These are phyloP conservation scores for Ascaphus truei DNA, from an alignment of 2,113 vertebrate genomes.

Conservation along the genomic window DNA sequence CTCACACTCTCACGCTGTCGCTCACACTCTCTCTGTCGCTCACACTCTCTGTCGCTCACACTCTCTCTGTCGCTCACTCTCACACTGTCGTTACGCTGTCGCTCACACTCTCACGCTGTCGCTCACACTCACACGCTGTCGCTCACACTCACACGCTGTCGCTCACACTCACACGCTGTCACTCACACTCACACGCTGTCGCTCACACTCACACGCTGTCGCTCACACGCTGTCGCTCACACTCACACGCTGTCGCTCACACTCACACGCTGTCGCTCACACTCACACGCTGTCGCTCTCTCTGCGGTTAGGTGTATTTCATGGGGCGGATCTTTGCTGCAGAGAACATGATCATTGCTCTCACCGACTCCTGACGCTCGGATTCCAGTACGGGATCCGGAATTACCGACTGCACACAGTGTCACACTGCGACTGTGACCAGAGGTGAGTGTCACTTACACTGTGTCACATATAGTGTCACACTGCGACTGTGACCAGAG, in stretches of 20 bases:
- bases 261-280: neutral
- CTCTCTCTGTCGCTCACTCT: too few relatives aligned
- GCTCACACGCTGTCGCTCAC: too few relatives aligned
- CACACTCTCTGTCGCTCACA: too few relatives aligned
- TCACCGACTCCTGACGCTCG: slow-evolving; percentile 68
- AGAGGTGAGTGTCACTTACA: slow-evolving; percentile 57
- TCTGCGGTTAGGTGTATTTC: slow-evolving; percentile 69
- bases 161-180: neutral
- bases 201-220: too few relatives aligned
- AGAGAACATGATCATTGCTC: slow-evolving; percentile 80
- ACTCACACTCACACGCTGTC: too few relatives aligned
- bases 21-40: too few relatives aligned
- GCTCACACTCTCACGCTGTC: too few relatives aligned
- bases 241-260: neutral
- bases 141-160: neutral
- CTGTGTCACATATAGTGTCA: neutral
- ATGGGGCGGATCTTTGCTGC: slow-evolving; percentile 77
- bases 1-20: too few relatives aligned
- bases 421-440: slow-evolving; percentile 84
- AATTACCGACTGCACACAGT: slow-evolving; percentile 82
- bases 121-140: too few relatives aligned
- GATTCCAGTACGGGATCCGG: slow-evolving; percentile 72
- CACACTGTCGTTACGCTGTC: too few relatives aligned
- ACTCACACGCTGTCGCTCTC: neutral
- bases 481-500: too few relatives aligned